Percentiles rank a stretch among this genome's conserved stretches.
These are phyloP conservation scores for Amazona vittata DNA, from an alignment of 2,113 vertebrate species.

Conservation along the genomic window DNA sequence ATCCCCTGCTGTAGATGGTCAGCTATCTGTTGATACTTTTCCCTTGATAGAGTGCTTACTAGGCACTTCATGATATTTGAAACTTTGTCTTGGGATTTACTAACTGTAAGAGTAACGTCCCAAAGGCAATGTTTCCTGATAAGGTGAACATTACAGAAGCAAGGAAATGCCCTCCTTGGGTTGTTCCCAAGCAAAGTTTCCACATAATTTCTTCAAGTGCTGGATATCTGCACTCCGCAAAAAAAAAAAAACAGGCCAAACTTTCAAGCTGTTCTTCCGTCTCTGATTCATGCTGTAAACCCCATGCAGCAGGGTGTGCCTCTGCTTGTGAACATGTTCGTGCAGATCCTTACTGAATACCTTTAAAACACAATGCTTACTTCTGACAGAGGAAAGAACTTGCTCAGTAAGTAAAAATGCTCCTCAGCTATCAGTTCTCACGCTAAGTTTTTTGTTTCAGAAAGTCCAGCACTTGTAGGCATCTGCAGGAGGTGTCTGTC, in stretches of 20 bases:
- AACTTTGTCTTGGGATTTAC: background rate
- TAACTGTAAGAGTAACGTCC: background rate
- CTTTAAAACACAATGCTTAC: slow-evolving; percentile 28
- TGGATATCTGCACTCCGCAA: background rate
- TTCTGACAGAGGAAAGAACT: slow-evolving; percentile 29
- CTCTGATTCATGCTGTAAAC: slow-evolving; percentile 43
- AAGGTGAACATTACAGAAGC: background rate
- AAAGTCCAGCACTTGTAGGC: background rate
- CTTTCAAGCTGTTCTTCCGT: background rate
- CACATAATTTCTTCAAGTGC: background rate
- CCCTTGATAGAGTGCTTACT: background rate
- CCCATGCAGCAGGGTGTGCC: slow-evolving; percentile 43
- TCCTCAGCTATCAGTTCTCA: background rate
- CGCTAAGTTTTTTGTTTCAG: background rate
- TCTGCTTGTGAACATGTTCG: slow-evolving; percentile 25
- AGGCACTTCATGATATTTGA: background rate
- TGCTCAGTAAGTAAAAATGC: slow-evolving; percentile 23
- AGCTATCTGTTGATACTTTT: background rate
- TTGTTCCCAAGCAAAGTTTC: background rate
- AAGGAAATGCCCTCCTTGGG: background rate
- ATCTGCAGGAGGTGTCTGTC: background rate
- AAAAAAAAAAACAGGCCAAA: background rate
- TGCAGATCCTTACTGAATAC: slow-evolving; percentile 40
- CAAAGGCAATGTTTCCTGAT: background rate
- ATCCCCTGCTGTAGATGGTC: background rate